phyloP scores from a whole-genome alignment of 2,797 vertebrate species.

The Mormyrus proboscirostris region DNA sequence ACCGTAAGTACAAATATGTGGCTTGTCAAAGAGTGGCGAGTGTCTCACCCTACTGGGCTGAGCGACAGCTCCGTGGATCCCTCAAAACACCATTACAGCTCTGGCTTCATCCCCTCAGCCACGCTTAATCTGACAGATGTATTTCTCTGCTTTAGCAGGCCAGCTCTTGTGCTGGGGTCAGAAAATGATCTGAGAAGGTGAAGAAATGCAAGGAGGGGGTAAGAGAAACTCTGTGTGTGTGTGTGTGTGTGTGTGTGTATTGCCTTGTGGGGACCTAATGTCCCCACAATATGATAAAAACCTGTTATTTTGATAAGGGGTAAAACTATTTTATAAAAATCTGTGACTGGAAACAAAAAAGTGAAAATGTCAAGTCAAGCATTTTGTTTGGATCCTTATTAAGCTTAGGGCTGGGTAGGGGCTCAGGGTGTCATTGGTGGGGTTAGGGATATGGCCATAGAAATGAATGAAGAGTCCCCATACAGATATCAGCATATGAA shows the following conservation, averaged over 20 bases:
- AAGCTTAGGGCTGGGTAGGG: background rate
- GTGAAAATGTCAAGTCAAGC: background rate
- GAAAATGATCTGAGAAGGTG: conserved; percentile 50
- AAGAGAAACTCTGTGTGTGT: background rate
- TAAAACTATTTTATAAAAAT: background rate
- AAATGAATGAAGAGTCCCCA: background rate
- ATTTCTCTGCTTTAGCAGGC: conserved; percentile 22
- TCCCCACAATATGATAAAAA: background rate
- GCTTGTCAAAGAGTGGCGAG: background rate
- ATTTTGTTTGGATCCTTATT: background rate
- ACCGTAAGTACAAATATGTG: background rate
- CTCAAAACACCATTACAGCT: background rate
- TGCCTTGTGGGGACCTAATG: background rate
- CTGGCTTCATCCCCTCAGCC: background rate
- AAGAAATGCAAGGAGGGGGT: conserved; percentile 33
- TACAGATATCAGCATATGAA: background rate
- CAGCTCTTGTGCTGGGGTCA: conserved; percentile 53
- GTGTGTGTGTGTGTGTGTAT: background rate
- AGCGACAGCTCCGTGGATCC: background rate
- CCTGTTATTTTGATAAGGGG: background rate
- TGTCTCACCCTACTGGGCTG: background rate
- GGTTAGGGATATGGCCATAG: background rate
- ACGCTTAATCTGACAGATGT: conserved; percentile 30
- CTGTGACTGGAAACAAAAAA: background rate
- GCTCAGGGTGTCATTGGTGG: background rate